Conservation (phyloP, 1,140 invertebrate species). For the Piezodorus guildinii region DNA sequence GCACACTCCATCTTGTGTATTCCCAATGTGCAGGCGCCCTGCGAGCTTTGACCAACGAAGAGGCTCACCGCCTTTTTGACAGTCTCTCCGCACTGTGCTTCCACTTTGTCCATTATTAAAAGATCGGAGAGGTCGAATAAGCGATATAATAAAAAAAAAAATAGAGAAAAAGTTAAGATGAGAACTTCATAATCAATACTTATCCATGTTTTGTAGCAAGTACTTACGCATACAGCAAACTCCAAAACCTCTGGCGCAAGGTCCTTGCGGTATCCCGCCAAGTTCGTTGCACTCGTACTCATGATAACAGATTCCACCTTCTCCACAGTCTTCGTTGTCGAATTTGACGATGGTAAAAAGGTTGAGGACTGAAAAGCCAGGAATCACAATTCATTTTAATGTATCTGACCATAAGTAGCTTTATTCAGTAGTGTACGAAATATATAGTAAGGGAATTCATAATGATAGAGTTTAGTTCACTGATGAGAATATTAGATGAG, state of each 20-base stretch:
- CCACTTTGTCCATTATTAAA: constrained; percentile 34
- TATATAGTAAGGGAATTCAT: too few species aligned
- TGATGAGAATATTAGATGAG: too few species aligned
- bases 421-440: too few species aligned
- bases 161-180: neutral
- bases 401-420: too few species aligned
- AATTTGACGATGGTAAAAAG: constrained; percentile 63
- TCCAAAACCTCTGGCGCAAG: constrained; percentile 60
- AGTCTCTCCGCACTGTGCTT: constrained; percentile 42
- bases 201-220: neutral
- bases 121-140: neutral
- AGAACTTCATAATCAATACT: too few species aligned
- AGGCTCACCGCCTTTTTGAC: constrained; percentile 42
- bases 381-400: too few species aligned
- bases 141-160: neutral
- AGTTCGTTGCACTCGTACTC: constrained; percentile 47
- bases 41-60: constrained; percentile 35
- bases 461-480: too few species aligned
- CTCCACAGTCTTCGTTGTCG: constrained; percentile 48
- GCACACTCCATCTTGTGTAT: constrained; percentile 47
- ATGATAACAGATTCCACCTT: constrained; percentile 49
- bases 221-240: constrained; percentile 62
- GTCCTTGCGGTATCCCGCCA: constrained; percentile 48
- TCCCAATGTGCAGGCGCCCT: constrained; percentile 44
- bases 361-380: constrained; percentile 40